Evolutionary conservation across 2,888 invertebrate genomes (phyloP).

Genomic region (Athalia cordata): DNA sequence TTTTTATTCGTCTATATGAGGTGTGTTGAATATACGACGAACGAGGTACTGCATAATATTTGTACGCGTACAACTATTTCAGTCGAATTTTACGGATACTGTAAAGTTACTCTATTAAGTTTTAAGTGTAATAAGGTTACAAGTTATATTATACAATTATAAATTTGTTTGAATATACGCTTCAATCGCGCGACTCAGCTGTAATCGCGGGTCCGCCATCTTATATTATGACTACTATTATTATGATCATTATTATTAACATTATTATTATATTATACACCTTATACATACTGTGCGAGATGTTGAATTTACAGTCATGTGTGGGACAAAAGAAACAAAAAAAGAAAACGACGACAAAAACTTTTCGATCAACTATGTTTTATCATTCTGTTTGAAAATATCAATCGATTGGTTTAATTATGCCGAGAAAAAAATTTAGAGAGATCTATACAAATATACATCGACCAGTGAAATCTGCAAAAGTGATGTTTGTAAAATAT

Average conservation of each 20-base stretch:
- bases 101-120: conserved; percentile 15
- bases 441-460: background rate
- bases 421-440: background rate
- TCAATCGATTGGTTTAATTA: background rate
- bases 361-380: conserved; percentile 45
- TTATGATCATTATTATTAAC: too few relatives aligned
- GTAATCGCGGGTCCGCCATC: too few relatives aligned
- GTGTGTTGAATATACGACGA: conserved; percentile 30
- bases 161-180: conserved; percentile 16
- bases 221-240: too few relatives aligned
- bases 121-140: conserved; percentile 15
- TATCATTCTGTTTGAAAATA: conserved; percentile 34
- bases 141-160: conserved; percentile 1
- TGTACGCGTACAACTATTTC: background rate
- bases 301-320: background rate
- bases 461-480: background rate
- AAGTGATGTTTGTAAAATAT: too few relatives aligned
- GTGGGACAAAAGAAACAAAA: background rate
- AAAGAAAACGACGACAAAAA: conserved; percentile 49
- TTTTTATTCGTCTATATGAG: conserved; percentile 20
- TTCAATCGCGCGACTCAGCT: conserved; percentile 5
- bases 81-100: conserved; percentile 37
- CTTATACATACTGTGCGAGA: conserved; percentile 3
- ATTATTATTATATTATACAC: background rate
- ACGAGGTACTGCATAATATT: conserved; percentile 3